Conservation (phyloP, 2,888 invertebrate species). For the Odontomyia ornata region DNA sequence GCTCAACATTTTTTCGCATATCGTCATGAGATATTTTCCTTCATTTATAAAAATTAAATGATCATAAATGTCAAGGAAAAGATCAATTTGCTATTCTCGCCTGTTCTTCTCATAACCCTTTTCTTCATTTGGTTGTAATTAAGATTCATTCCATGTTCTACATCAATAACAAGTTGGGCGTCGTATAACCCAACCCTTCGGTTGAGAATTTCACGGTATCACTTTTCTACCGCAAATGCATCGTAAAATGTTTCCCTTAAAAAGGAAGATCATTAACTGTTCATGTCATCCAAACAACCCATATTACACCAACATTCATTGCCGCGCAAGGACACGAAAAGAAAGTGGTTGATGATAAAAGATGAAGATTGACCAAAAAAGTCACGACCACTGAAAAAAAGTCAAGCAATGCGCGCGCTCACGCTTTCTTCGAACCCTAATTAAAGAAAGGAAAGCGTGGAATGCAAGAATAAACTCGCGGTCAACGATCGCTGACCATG, state of each 20-base stretch:
- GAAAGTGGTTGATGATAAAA: slow-evolving; percentile 1
- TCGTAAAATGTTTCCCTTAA: slow-evolving; percentile 24
- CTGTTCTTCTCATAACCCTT: not conserved
- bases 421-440: slow-evolving; percentile 30
- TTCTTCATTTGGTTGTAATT: slow-evolving; percentile 31
- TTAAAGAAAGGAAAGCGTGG: slow-evolving; percentile 26
- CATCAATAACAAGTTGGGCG: not conserved
- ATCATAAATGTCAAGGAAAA: slow-evolving; percentile 33
- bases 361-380: not conserved
- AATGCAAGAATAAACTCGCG: slow-evolving; percentile 19
- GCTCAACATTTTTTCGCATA: not conserved
- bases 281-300: not conserved
- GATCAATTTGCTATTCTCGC: slow-evolving; percentile 1
- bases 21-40: slow-evolving; percentile 21
- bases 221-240: not conserved
- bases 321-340: not conserved
- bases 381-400: too few relatives aligned
- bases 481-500: slow-evolving; percentile 36
- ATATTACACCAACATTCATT: not conserved
- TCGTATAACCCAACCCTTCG: slow-evolving; percentile 17
- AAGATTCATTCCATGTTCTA: slow-evolving; percentile 28
- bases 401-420: not conserved
- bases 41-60: slow-evolving; percentile 41
- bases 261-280: slow-evolving; percentile 25
- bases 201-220: slow-evolving; percentile 39